Evolutionary conservation across 2,797 vertebrate species (phyloP), one percentile per base, ranked within the genome.

Genomic region (Hippopotamyrus pictus): DNA sequence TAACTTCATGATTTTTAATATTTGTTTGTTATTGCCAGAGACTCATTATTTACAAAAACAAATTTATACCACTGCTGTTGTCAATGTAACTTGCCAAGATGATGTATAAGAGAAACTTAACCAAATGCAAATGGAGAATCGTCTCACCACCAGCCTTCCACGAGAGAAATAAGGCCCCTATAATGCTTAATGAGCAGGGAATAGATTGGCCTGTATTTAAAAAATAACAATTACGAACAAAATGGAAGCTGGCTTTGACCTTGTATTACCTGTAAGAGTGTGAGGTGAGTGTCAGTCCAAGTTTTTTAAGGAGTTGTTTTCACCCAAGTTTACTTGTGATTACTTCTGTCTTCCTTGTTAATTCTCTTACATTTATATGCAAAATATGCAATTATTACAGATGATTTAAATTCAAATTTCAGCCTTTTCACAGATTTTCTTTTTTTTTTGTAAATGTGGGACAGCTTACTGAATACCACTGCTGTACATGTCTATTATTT

Each of bases 331-430:
- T 57, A 86, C 51, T 84, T 84, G 8, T 50, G 41, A 46, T 50
- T 84, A 46, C 44, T 57, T 86, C 46, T 14, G 51, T 86, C 50
- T 59, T 37, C 25, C 53, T 86, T 86, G 53, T 57, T 86, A 86
- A 86, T 86, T 86, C 85, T 86, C 85, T 57, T 57, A 41, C 85
- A 86, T 59, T 86, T 86, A 86, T 54, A 86, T 86, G 85, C 85
- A 86, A 54, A 57, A 54, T 37, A 25, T 86, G 85, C 85, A 86
- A 86, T 86, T 86, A 86, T 86, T 86, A 86, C 50, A 57, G 85
- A 86, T 86, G 85, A 59, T 59, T 54, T 57, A 86, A 86, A 86
- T 86, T 86, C 50, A 86, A 86, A 86, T 86, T 37, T 86, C 29
- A 86, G 3, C 33, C 85, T 22, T 86, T 86, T 86, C 85, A 86